Base-by-base conservation (phyloP, 2,888 invertebrate genomes). In the Colostygia pectinataria region DNA sequence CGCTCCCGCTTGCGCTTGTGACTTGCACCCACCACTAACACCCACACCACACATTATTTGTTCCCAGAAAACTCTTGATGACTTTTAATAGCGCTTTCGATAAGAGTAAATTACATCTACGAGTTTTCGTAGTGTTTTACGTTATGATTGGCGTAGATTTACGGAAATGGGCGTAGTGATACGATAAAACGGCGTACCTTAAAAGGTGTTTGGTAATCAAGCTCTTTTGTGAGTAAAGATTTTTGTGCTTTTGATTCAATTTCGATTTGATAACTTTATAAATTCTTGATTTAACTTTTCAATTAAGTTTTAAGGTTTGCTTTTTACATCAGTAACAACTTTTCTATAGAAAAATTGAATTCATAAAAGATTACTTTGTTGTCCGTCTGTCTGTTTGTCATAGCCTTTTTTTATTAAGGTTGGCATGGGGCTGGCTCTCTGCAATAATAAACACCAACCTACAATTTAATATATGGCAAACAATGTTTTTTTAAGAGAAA, bases 1-100 rank as follows among this genome's bases (percentile, higher is more conserved):
- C 9, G 15, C 7, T 31, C n/a, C 27, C 59, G 59, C 64, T 50
- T 3, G 3, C 52, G 48, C 63, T 34, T 44, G 6, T 54, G 1
- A 49, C 56, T 70, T 71, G 46, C 0, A 52, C 67, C 74, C 66
- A 8, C 15, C 27, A 43, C 50, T 36, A 53, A 55, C 78, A 71
- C 83, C 83, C 77, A 85, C 84, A 71, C 76, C 68, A 74, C 66
- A 68, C 66, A 77, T 80, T 79, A 85, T 84, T 51, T 76, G 78
- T 85, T 85, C 80, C 74, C 78, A 83, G 83, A 86, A 86, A 77
- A 74, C 59, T 75, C 72, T n/a, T 60, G 68, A 73, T 71, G 73
- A 67, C 80, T 83, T 83, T 79, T 74, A 77, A 77, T 69, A 71
- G 66, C 62, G 65, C 63, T 68, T n/a, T 74, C 71, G 78, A 78